These are phyloP conservation scores for Adoxophyes honmai DNA, from an alignment of 1,140 invertebrate species.

Conservation along the genomic window DNA sequence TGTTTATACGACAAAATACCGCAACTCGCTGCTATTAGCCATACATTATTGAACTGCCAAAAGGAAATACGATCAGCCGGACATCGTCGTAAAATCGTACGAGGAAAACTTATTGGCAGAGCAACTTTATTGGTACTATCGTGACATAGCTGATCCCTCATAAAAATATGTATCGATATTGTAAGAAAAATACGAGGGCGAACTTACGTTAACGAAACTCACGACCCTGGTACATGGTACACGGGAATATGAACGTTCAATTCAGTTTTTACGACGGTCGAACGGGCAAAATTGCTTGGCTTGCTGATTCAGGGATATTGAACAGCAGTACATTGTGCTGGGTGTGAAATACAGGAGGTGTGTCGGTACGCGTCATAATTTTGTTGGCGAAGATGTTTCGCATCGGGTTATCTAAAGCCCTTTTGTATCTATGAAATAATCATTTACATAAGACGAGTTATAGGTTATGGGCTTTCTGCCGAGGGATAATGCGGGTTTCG, in stretches of 20 bases:
- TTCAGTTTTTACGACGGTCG: constrained; percentile 27
- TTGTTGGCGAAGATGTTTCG: constrained; percentile 26
- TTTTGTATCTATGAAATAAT: constrained; percentile 1
- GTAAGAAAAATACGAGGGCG: constrained; percentile 44
- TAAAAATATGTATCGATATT: constrained; percentile 69
- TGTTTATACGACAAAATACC: not conserved
- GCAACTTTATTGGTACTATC: constrained; percentile 63
- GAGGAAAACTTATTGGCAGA: constrained; percentile 61
- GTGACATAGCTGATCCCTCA: constrained; percentile 58
- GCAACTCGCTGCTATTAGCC: not conserved
- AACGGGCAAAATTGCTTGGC: constrained; percentile 35
- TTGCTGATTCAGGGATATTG: constrained; percentile 38
- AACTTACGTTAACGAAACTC: constrained; percentile 39
- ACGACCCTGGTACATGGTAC: constrained; percentile 9
- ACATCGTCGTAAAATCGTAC: constrained; percentile 55
- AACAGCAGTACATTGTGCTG: constrained; percentile 25
- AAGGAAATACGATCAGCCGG: constrained; percentile 25
- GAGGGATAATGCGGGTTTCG: too few relatives aligned
- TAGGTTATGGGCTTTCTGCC: not conserved
- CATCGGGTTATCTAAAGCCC: constrained; percentile 4
- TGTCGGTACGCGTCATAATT: constrained; percentile 34
- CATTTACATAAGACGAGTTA: not conserved
- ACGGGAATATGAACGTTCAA: constrained; percentile 38
- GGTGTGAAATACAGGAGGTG: constrained; percentile 31
- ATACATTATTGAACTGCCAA: constrained; percentile 6